Percentiles rank a stretch among this genome's conserved stretches.
These are phyloP conservation scores for Hirtodrosophila histrioides DNA, from an alignment of 2,888 invertebrate species.

Conservation along the genomic window DNA sequence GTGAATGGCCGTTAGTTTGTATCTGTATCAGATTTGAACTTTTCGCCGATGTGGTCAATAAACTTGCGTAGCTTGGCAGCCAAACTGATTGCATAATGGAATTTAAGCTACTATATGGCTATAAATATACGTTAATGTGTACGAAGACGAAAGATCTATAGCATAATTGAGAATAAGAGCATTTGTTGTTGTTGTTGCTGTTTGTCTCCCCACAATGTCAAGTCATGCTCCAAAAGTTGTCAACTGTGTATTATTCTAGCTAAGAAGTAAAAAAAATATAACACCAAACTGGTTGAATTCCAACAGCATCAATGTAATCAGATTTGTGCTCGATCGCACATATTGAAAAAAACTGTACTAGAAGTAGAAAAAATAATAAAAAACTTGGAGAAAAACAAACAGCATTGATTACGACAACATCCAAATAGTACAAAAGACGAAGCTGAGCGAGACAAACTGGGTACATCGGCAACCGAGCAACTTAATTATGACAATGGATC, in stretches of 20 bases:
- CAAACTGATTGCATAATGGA: conserved; percentile 75
- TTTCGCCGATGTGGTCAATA: conserved; percentile 62
- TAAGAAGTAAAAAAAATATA: conserved; percentile 35
- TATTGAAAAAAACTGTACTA: conserved; percentile 44
- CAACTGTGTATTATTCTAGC: conserved; percentile 57
- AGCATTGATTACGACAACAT: conserved; percentile 57
- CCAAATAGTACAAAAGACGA: conserved; percentile 27
- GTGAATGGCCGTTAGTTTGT: conserved; percentile 41
- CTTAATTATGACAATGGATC: conserved; percentile 57
- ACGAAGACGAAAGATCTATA: conserved; percentile 58
- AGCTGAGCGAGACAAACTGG: conserved; percentile 3
- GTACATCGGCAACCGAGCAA: conserved; percentile 32
- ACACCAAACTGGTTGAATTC: conserved; percentile 58
- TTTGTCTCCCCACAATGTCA: conserved; percentile 40
- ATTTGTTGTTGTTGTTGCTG: conserved; percentile 40
- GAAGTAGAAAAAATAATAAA: conserved; percentile 8
- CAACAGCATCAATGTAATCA: conserved; percentile 74
- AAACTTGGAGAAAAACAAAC: conserved; percentile 45
- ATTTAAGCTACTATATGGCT: conserved; percentile 50
- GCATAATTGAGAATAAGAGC: conserved; percentile 80
- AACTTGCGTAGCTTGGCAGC: conserved; percentile 75
- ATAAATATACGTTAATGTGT: conserved; percentile 9
- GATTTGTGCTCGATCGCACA: conserved; percentile 61
- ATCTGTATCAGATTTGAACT: conserved; percentile 8
- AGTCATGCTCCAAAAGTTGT: conserved; percentile 71